Base-by-base conservation (phyloP, 2,888 invertebrate species). In the Drosophila diplacantha region DNA sequence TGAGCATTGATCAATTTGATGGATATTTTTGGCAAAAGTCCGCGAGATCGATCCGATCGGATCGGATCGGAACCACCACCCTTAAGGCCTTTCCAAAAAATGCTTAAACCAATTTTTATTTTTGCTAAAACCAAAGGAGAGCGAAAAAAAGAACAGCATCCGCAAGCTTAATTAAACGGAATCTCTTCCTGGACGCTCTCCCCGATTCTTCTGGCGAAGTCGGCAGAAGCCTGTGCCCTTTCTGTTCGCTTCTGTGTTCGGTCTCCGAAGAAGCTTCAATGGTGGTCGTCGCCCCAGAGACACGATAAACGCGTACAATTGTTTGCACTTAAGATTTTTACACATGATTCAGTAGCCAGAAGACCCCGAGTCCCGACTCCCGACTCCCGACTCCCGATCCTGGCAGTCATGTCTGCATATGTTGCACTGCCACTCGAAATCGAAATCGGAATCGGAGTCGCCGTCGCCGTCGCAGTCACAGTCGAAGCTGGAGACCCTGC, bases 301-400 rank as follows among this genome's bases (percentile, higher is more conserved):
- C 80, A 83, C 85, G 83, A 86, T 85, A 85, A 85, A 85, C 84
- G 85, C 84, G 82, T 85, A 87, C 87, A 87, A 86, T 88, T 88
- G 87, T 88, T 88, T 88, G 88, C 87, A 88, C 87, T 88, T 88
- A 88, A 87, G 87, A 87, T 88, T 88, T 87, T 88, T 87, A 87
- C 88, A 88, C 87, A 87, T 86, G 87, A 87, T 87, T 87, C 85
- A 78, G 81, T 75, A 77, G 77, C 73, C 70, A 62, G 67, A 64
- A 66, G 66, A 59, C 69, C 53, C 46, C 59, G 51, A 46, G 44
- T 46, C 31, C 18, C 29, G 18, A 29, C 44, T 50, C 43, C 53
- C 58, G 75, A 81, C n/a, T 43, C 43, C 24, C 20, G 53, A 53
- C 26, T 50, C 43, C 53, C 58, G 75, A 81, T 81, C 79, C 77